Evolutionary conservation across 2,797 vertebrate genomes (phyloP).

Genomic region (Liasis olivaceus): DNA sequence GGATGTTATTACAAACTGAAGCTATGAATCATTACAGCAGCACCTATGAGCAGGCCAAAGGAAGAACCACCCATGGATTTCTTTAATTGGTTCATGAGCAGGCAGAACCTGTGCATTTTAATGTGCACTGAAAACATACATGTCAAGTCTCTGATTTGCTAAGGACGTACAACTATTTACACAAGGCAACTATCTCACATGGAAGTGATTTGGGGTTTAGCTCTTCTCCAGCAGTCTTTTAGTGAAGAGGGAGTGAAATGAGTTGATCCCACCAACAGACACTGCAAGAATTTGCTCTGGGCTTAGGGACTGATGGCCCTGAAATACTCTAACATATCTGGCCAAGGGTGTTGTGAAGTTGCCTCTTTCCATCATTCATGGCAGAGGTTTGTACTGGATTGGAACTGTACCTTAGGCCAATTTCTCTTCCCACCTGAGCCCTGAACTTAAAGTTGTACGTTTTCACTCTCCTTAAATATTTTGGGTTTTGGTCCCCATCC

Average conservation of each 20-base stretch:
- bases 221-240: too few species aligned
- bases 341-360: not conserved
- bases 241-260: too few species aligned
- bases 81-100: not conserved
- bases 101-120: not conserved
- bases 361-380: not conserved
- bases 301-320: too few species aligned
- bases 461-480: not conserved
- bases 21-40: too few species aligned
- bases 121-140: not conserved
- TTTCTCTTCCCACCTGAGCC: not conserved
- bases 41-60: not conserved
- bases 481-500: not conserved
- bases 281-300: not conserved
- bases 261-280: not conserved
- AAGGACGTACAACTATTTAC: not conserved
- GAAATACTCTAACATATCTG: not conserved
- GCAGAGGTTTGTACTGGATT: not conserved
- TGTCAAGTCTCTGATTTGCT: not conserved
- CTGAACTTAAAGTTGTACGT: not conserved
- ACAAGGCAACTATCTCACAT: not conserved
- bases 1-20: not conserved
- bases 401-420: not conserved
- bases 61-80: not conserved
- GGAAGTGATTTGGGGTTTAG: not conserved